These are phyloP conservation scores for Sinopyrophorus schimmeli DNA, from an alignment of 2,888 invertebrate species.

Conservation along the genomic window DNA sequence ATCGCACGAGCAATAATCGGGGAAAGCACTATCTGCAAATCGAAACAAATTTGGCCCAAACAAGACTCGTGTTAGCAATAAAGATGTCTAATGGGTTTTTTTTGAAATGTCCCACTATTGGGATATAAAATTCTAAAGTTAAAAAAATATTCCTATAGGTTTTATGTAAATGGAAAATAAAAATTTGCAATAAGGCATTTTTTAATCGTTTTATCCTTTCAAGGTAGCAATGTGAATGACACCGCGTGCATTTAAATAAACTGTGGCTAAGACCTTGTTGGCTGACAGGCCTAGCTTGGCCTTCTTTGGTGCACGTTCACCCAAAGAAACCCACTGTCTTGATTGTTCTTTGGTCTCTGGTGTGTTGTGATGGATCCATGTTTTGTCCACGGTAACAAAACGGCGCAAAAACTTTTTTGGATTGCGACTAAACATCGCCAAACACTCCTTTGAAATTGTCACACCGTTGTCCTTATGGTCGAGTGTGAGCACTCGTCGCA, in stretches of 20 bases:
- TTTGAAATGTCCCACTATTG: too few relatives aligned
- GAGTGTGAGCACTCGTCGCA: constrained; percentile 27
- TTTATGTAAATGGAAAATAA: too few relatives aligned
- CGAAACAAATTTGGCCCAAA: too few relatives aligned
- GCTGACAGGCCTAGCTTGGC: constrained; percentile 7
- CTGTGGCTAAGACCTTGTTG: constrained; percentile 10
- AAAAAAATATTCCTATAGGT: too few relatives aligned
- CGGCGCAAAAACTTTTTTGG: constrained; percentile 11
- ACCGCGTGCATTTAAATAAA: neutral
- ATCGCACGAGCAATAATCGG: too few relatives aligned
- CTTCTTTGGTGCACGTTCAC: constrained; percentile 20
- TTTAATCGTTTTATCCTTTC: too few relatives aligned
- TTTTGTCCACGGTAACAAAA: constrained; percentile 18
- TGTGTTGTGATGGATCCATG: constrained; percentile 19
- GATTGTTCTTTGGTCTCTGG: constrained; percentile 19
- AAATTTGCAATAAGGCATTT: too few relatives aligned
- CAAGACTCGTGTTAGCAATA: too few relatives aligned
- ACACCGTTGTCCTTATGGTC: constrained; percentile 22
- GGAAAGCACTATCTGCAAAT: too few relatives aligned
- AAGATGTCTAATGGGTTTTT: too few relatives aligned
- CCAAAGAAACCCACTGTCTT: constrained; percentile 11
- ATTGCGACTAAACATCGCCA: constrained; percentile 15
- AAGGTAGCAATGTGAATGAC: neutral
- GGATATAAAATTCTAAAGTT: too few relatives aligned
- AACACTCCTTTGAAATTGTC: constrained; percentile 15